phyloP scores from a whole-genome alignment of 2,888 invertebrate genomes.

The Thyatira batis region DNA sequence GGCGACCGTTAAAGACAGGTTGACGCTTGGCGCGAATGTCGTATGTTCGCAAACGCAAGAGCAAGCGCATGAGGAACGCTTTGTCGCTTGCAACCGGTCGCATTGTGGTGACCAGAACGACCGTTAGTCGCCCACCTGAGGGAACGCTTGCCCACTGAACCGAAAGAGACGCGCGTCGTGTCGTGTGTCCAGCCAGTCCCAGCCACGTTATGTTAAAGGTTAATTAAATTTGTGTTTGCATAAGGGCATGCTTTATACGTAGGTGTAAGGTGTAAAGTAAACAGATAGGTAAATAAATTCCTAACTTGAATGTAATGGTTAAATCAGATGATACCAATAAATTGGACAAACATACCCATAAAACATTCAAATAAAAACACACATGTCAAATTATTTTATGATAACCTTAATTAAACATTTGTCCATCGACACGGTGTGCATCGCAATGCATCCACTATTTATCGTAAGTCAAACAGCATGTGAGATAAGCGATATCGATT shows the following conservation, averaged over 20 bases:
- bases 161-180: slow-evolving; percentile 63
- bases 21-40: slow-evolving; percentile 41
- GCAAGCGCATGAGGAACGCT: slow-evolving; percentile 27
- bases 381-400: slow-evolving; percentile 23
- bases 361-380: slow-evolving; percentile 8
- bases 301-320: too few relatives aligned
- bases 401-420: slow-evolving; percentile 62
- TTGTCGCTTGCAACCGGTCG: slow-evolving; percentile 42
- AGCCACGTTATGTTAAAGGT: slow-evolving; percentile 52
- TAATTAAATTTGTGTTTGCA: slow-evolving; percentile 41
- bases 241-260: slow-evolving; percentile 10
- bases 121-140: slow-evolving; percentile 80
- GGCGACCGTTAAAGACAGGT: slow-evolving; percentile 33
- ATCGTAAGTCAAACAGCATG: slow-evolving; percentile 65
- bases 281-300: too few relatives aligned
- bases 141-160: slow-evolving; percentile 68
- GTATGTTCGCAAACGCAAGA: slow-evolving; percentile 20
- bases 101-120: slow-evolving; percentile 44
- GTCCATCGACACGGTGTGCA: slow-evolving; percentile 58
- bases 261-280: too few relatives aligned
- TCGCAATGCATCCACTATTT: slow-evolving; percentile 58
- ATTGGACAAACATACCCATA: slow-evolving; percentile 12
- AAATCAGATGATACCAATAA: too few relatives aligned
- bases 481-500: slow-evolving; percentile 71
- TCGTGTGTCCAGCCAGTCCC: slow-evolving; percentile 43